phyloP scores from a whole-genome alignment of 2,797 vertebrate species.

The Tinamus major region DNA sequence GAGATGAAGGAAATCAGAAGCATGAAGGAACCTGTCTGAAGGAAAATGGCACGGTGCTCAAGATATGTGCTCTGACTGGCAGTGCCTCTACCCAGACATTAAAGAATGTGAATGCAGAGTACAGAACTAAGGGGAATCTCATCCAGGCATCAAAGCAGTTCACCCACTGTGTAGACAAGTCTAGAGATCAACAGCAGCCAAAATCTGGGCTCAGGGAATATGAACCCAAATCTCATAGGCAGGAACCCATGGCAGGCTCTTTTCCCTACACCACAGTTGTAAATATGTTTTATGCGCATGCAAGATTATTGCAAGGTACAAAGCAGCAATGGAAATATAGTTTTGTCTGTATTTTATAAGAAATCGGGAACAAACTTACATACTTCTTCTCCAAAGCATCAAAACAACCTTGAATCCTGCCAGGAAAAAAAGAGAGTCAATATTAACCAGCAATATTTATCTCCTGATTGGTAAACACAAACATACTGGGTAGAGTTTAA shows the following conservation, averaged over 20 bases:
- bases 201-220: background rate
- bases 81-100: background rate
- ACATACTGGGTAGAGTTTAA: background rate
- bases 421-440: conserved; percentile 29
- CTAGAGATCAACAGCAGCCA: background rate
- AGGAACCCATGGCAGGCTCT: background rate
- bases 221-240: background rate
- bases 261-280: background rate
- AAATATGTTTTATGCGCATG: background rate
- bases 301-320: background rate
- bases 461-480: conserved; percentile 50
- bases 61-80: background rate
- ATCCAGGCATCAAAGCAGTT: background rate
- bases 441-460: conserved; percentile 21
- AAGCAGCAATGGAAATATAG: background rate
- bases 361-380: conserved; percentile 80
- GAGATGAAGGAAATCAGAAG: background rate
- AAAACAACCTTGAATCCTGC: conserved; percentile 94
- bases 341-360: background rate
- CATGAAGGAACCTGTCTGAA: background rate
- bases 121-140: background rate
- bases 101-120: background rate
- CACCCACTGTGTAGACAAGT: background rate
- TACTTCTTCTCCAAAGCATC: conserved; percentile 93
- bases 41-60: background rate